A percentile compares a stretch with the other conserved stretches of the same genome.
phyloP scores from a whole-genome alignment of 2,113 vertebrate genomes.

The Hemibagrus wyckioides region DNA sequence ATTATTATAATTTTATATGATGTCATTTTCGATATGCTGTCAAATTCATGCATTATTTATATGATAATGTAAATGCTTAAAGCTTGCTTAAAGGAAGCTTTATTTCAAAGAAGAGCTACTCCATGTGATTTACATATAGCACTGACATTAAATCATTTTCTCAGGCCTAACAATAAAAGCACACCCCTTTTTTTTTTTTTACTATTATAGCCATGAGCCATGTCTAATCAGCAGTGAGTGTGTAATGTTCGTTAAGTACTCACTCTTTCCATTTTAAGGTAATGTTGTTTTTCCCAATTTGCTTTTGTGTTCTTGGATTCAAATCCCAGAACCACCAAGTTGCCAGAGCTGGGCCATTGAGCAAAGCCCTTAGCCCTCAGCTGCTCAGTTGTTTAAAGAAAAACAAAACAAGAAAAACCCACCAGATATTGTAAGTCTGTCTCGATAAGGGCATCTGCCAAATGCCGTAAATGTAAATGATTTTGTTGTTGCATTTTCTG shows the following conservation, averaged over 20 bases:
- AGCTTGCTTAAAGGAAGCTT: not conserved
- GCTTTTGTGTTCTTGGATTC: not conserved
- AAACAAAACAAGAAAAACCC: too few relatives aligned
- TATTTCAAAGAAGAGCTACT: not conserved
- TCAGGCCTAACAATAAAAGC: not conserved
- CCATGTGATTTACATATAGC: not conserved
- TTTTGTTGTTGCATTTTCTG: not conserved
- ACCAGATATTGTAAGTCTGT: too few relatives aligned
- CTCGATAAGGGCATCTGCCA: too few relatives aligned
- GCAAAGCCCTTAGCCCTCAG: too few relatives aligned
- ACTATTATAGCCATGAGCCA: not conserved
- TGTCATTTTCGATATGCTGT: not conserved
- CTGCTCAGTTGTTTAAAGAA: too few relatives aligned
- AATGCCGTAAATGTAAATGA: too few relatives aligned
- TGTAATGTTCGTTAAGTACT: not conserved
- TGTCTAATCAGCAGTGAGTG: not conserved
- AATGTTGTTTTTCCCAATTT: not conserved
- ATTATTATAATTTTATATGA: too few relatives aligned
- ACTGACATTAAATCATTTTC: not conserved
- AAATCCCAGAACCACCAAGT: too few relatives aligned
- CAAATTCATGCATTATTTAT: not conserved
- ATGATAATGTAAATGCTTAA: not conserved
- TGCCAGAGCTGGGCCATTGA: too few relatives aligned
- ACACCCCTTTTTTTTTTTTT: not conserved
- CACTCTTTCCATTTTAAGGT: not conserved